phyloP scores from a whole-genome alignment of 2,113 vertebrate species.

The Acrocephalus arundinaceus region DNA sequence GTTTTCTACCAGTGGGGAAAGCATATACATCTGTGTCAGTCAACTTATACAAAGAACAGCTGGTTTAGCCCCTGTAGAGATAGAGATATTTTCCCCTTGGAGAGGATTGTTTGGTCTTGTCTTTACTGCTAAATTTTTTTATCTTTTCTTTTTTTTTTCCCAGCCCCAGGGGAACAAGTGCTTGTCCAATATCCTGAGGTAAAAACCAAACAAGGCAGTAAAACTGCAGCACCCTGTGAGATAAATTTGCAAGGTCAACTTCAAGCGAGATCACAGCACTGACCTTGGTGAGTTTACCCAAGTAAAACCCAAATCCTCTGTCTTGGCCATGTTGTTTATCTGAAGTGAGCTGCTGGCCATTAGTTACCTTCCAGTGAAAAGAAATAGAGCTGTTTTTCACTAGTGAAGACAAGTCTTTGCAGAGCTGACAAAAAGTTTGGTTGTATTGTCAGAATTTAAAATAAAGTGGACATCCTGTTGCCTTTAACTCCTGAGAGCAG shows the following conservation, averaged over 20 bases:
- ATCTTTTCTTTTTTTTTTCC: not conserved
- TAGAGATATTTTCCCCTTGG: constrained; percentile 3
- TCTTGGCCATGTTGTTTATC: constrained; percentile 14
- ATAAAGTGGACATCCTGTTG: not conserved
- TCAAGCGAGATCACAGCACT: not conserved
- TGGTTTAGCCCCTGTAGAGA: not conserved
- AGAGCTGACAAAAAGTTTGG: not conserved
- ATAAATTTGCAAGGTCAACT: constrained; percentile 29
- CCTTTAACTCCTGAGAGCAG: not conserved
- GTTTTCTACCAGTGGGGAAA: constrained; percentile 23
- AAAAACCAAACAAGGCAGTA: not conserved
- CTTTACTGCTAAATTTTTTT: not conserved
- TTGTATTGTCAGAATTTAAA: not conserved
- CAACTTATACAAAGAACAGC: not conserved
- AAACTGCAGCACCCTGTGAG: not conserved
- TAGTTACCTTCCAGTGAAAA: not conserved
- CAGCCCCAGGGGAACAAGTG: not conserved
- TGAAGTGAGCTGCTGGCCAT: not conserved
- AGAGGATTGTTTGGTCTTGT: constrained; percentile 51
- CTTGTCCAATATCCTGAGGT: constrained; percentile 8
- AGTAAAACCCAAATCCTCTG: not conserved
- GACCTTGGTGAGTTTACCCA: constrained; percentile 34
- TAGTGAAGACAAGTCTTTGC: not conserved
- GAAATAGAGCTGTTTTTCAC: not conserved
- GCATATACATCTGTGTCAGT: not conserved